phyloP scores from a whole-genome alignment of 2,888 invertebrate genomes.

The Aphelenchoides bicaudatus region DNA sequence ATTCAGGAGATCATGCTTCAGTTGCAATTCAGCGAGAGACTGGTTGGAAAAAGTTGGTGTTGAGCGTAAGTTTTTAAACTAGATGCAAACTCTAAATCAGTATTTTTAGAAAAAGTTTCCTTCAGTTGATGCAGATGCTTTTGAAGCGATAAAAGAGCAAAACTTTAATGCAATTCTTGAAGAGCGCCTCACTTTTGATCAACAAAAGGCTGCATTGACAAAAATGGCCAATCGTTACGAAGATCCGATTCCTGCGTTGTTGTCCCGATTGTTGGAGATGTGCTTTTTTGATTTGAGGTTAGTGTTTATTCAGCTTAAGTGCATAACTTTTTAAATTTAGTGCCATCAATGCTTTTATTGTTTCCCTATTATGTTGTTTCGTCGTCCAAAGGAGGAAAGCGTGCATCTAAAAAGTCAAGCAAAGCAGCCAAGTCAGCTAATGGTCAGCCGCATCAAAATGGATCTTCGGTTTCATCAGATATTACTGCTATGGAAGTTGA shows the following conservation, averaged over 20 bases:
- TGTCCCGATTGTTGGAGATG: conserved; percentile 5
- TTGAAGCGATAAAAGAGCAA: too few relatives aligned
- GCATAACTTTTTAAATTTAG: background rate
- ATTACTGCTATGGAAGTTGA: too few relatives aligned
- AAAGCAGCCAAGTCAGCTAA: too few relatives aligned
- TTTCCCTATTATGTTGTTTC: too few relatives aligned
- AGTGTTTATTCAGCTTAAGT: background rate
- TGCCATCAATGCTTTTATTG: conserved; percentile 3
- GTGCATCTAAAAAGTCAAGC: too few relatives aligned
- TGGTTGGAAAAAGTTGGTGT: background rate
- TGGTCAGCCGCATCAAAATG: too few relatives aligned
- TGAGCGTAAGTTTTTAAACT: background rate
- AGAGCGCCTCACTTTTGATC: conserved; percentile 8
- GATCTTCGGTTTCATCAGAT: too few relatives aligned
- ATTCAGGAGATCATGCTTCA: background rate
- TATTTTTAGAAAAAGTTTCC: too few relatives aligned
- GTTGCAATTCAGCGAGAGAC: background rate
- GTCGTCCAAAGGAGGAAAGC: too few relatives aligned
- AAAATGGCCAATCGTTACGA: conserved; percentile 2
- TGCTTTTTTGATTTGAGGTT: conserved; percentile 15
- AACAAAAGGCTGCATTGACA: background rate
- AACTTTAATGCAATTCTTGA: conserved; percentile 18
- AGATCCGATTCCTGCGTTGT: background rate
- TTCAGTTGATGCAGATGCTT: too few relatives aligned
- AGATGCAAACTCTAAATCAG: conserved; percentile 7